A percentile compares a stretch with the other conserved stretches of the same genome.
phyloP scores from a whole-genome alignment of 2,113 vertebrate species.

The Barnardius zonarius region DNA sequence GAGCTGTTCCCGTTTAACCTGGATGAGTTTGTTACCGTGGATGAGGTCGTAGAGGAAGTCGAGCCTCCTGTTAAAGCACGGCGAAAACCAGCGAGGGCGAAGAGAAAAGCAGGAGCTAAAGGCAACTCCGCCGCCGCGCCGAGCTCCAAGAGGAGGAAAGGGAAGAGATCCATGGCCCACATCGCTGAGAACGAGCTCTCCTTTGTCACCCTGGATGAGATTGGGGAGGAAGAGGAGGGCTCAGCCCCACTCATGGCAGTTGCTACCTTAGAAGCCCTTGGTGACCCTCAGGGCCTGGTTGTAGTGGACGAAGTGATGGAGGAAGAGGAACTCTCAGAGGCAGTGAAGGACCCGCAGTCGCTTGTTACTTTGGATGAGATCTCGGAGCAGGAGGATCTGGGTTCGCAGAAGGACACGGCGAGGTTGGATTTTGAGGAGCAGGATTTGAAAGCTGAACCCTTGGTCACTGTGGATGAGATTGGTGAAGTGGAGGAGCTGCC shows the following conservation, averaged over 20 bases:
- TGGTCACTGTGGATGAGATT: slow-evolving; percentile 77
- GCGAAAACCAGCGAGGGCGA: slow-evolving; percentile 48
- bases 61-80: slow-evolving; percentile 18
- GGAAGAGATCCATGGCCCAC: not conserved
- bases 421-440: slow-evolving; percentile 32
- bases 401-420: not conserved
- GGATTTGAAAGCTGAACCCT: slow-evolving; percentile 67
- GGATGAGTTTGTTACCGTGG: slow-evolving; percentile 88
- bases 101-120: slow-evolving; percentile 65
- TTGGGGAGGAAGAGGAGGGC: slow-evolving; percentile 84
- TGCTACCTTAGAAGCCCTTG: not conserved
- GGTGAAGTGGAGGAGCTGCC: slow-evolving; percentile 76
- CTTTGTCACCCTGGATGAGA: slow-evolving; percentile 85
- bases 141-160: slow-evolving; percentile 65
- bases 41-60: slow-evolving; percentile 81
- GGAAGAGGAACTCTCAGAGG: slow-evolving; percentile 74
- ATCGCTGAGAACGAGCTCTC: slow-evolving; percentile 33
- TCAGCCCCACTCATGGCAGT: not conserved
- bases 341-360: slow-evolving; percentile 63
- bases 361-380: slow-evolving; percentile 82
- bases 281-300: slow-evolving; percentile 51
- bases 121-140: not conserved
- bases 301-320: slow-evolving; percentile 82
- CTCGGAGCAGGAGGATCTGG: slow-evolving; percentile 74
- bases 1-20: slow-evolving; percentile 80